phyloP scores from a whole-genome alignment of 1,140 invertebrate genomes.

The Apis dorsata region DNA sequence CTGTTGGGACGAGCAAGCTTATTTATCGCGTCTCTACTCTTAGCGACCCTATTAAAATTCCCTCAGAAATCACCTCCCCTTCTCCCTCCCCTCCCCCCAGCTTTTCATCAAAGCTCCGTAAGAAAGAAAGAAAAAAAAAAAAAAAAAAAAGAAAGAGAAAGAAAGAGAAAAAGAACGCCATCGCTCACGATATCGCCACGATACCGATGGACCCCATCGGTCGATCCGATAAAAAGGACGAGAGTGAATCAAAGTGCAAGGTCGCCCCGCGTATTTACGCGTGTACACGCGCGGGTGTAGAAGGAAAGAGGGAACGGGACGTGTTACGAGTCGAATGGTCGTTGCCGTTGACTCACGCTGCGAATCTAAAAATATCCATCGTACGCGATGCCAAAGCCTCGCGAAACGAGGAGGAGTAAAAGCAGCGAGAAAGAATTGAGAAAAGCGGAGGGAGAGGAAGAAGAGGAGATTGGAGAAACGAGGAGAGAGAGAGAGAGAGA shows the following conservation, averaged over 20 bases:
- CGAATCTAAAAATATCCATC: conserved; percentile 61
- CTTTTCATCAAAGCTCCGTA: too few relatives aligned
- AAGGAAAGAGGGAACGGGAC: conserved; percentile 42
- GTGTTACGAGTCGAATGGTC: conserved; percentile 52
- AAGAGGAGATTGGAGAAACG: background rate
- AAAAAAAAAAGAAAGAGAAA: too few relatives aligned
- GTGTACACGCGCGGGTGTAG: background rate
- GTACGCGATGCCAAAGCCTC: conserved; percentile 21
- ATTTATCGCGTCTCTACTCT: background rate
- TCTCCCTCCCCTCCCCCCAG: too few relatives aligned
- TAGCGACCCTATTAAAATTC: background rate
- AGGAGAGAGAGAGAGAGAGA: too few relatives aligned
- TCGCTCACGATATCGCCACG: background rate
- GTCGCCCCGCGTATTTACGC: conserved; percentile 33
- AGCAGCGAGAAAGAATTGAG: background rate
- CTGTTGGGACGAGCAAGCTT: background rate
- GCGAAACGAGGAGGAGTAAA: conserved; percentile 17
- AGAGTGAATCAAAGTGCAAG: conserved; percentile 46
- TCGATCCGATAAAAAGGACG: background rate
- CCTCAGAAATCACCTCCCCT: background rate
- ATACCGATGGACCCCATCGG: background rate
- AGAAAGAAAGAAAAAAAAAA: too few relatives aligned
- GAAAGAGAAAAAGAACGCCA: background rate
- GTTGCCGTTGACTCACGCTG: conserved; percentile 56
- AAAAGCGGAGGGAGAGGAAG: background rate